Evolutionary conservation across 2,888 invertebrate genomes (phyloP), one percentile per base, ranked within the genome.

Genomic region (Corythucha ciliata): DNA sequence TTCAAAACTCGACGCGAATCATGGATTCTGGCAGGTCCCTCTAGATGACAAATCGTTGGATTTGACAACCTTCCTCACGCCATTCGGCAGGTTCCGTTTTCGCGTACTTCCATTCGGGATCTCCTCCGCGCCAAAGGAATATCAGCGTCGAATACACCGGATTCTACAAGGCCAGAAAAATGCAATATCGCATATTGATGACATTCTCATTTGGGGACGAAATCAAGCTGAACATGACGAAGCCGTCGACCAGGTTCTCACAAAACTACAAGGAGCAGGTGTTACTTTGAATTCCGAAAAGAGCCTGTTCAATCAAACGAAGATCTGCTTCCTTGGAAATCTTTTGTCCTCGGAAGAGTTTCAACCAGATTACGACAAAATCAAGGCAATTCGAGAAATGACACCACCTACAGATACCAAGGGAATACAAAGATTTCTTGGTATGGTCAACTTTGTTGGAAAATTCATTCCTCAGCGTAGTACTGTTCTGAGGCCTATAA

Each of bases 41-140:
- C 32, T 50, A 22, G 42, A 40, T 18, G 24, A 44, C 1, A 26
- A 44, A 41, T 50, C 50, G 10, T 29, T 27, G 25, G 29, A 44
- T 20, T 34, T 32, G 8, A 50, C 50, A 24, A 44, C 50, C 4
- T 50, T 50, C 26, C 21, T 50, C 21, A 50, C 44, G 21, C 50
- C 50, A 18, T 50, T 50, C 29, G 44, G 50, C 8, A 20, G 50
- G 5, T 50, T 33, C 25, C 42, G 33, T 32, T 50, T 50, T 26
- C 33, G 33, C 16, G 22, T 24, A 6, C 26, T 44, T 16, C 61
- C 65, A 0, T 65, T 59, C 55, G 64, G 64, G 7, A 44, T 64
- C 22, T 52, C 50, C 6, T 55, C 55, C 36, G 60, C 62, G 2
- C 57, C 63, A 34, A 63, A 65, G 59, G 54, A 63, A 4, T 65